Conservation (phyloP, 2,797 vertebrate genomes). For the Rhincodon typus region DNA sequence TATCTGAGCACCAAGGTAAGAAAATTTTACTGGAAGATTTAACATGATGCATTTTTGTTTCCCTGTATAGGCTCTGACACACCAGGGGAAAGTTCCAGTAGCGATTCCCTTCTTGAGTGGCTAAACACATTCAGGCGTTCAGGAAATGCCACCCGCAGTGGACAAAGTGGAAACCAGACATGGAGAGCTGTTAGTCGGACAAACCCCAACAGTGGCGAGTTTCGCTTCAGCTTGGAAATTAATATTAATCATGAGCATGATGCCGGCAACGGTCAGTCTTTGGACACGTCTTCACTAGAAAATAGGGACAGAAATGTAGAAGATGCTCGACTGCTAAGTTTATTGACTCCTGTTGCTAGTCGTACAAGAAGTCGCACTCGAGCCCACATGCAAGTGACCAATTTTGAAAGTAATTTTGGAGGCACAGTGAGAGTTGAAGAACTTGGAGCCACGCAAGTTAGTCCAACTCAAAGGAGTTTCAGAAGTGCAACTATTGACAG, state of each 20-base stretch:
- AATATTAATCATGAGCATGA: constrained; percentile 86
- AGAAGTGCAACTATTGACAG: constrained; percentile 48
- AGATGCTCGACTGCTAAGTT: constrained; percentile 42
- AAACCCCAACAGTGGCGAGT: constrained; percentile 87
- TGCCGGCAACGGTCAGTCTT: constrained; percentile 46
- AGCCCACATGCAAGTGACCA: constrained; percentile 40
- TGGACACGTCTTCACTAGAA: constrained; percentile 43
- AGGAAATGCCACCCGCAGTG: constrained; percentile 83
- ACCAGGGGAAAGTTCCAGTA: constrained; percentile 67
- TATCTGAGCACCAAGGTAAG: neutral
- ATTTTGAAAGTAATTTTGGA: constrained; percentile 43
- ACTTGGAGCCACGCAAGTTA: constrained; percentile 45
- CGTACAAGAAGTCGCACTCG: constrained; percentile 53
- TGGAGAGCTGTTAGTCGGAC: constrained; percentile 91
- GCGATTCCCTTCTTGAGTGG: constrained; percentile 85
- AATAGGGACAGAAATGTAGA: constrained; percentile 43
- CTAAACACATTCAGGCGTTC: constrained; percentile 83
- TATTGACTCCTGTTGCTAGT: constrained; percentile 46
- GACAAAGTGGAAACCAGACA: constrained; percentile 89
- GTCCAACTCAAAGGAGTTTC: constrained; percentile 46
- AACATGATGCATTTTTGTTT: neutral
- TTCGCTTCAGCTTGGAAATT: constrained; percentile 90
- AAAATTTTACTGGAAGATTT: neutral
- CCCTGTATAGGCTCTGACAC: constrained; percentile 64
- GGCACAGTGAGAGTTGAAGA: constrained; percentile 43